A percentile compares a stretch with the other conserved stretches of the same genome.
phyloP scores from a whole-genome alignment of 1,140 invertebrate species.

The Drosophila busckii region DNA sequence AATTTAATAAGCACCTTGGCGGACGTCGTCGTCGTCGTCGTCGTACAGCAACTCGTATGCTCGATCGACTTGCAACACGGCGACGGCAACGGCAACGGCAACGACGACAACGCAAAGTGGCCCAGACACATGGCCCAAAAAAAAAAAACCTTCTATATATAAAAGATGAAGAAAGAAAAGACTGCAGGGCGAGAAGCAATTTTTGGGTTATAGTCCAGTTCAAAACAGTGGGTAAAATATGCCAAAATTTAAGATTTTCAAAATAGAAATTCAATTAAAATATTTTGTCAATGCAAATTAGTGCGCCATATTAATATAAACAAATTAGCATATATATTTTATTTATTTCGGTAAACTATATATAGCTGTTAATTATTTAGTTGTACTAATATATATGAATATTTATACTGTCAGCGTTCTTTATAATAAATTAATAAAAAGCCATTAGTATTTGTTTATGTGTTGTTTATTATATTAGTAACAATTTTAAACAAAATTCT shows the following conservation, averaged over 20 bases:
- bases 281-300: slow-evolving; percentile 8
- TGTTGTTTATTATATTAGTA: not conserved
- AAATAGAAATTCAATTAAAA: slow-evolving; percentile 8
- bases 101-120: slow-evolving; percentile 70
- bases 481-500: not conserved
- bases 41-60: slow-evolving; percentile 43
- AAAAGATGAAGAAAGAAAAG: slow-evolving; percentile 15
- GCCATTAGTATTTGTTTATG: not conserved
- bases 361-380: too few species aligned
- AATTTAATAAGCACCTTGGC: slow-evolving; percentile 77
- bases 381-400: too few species aligned
- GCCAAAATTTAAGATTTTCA: not conserved
- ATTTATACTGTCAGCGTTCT: too few species aligned
- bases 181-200: slow-evolving; percentile 65
- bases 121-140: slow-evolving; percentile 64
- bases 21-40: too few species aligned
- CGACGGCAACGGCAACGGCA: slow-evolving; percentile 22
- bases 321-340: too few species aligned
- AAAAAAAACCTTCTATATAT: slow-evolving; percentile 18
- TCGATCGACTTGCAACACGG: slow-evolving; percentile 35
- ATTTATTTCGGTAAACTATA: too few species aligned
- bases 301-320: slow-evolving; percentile 3
- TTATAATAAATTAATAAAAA: not conserved
- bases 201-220: slow-evolving; percentile 12
- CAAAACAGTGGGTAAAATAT: slow-evolving; percentile 46